Base-by-base conservation (phyloP, 2,888 invertebrate species). In the Macropis europaea region DNA sequence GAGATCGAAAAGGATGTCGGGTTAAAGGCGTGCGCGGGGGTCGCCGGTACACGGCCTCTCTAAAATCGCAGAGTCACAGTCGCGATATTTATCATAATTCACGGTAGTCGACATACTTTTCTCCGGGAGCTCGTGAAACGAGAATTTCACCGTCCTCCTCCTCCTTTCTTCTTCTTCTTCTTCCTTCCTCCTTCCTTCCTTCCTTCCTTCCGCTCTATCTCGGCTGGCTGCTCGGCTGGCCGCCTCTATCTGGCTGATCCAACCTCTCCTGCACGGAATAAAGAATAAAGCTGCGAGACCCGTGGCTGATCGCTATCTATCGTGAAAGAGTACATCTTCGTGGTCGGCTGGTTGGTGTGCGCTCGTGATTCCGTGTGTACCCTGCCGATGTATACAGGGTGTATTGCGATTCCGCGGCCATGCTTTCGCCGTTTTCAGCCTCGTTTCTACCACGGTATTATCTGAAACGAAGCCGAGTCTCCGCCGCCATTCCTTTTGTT, bases 1-100 rank as follows among this genome's bases (percentile, higher is more conserved):
- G 53, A 62, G 71, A 67, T 72, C 57, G 66, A 19, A 36, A 60
- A 75, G 45, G 52, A 63, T 40, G 60, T 34, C 48, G 50, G 50
- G 38, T 43, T 67, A 62, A 72, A 62, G 63, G 50, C 52, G 68
- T 54, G 45, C 36, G 42, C 38, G 15, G 26, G 13, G 42, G 24
- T 7, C 13, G 15, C 38, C 9, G 19, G 17, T 45, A 22, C 9
- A 4, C 5, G 36, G 15, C 45, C 67, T 72, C 67, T 72, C 70
- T 76, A 81, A 87, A 86, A 85, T 85, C 84, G 79, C 75, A 73
- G 64, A 70, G 72, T 84, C 82, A 79, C 78, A 84, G 79, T 79
- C 73, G 68, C 70, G 79, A 82, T 79, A 82, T 86, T 86, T 85
- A 87, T 87, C 87, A 86, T 87, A 87, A 87, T 87, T 85, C 86